phyloP scores from a whole-genome alignment of 1,140 invertebrate species.

The Drosophila aff. region DNA sequence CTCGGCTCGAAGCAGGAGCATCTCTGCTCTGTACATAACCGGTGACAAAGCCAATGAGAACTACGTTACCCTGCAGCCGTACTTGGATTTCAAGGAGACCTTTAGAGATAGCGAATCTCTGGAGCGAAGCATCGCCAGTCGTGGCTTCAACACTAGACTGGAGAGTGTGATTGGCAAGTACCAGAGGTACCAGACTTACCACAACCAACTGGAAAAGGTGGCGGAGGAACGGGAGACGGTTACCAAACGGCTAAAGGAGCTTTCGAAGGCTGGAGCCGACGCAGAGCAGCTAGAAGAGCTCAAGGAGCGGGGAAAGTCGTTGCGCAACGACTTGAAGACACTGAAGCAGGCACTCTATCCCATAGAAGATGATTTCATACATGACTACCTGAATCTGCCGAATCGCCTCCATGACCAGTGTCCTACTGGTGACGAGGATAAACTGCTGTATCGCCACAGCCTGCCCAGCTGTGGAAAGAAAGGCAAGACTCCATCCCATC shows the following conservation, averaged over 20 bases:
- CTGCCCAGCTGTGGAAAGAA: neutral
- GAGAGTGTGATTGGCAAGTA: conserved; percentile 86
- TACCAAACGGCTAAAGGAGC: conserved; percentile 67
- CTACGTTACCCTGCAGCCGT: conserved; percentile 87
- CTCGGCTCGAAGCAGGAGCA: conserved; percentile 34
- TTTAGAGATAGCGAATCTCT: conserved; percentile 85
- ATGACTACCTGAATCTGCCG: conserved; percentile 87
- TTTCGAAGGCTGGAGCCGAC: conserved; percentile 36
- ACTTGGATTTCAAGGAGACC: conserved; percentile 87
- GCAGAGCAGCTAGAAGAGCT: conserved; percentile 70
- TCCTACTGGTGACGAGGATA: conserved; percentile 80
- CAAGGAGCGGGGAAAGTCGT: conserved; percentile 84
- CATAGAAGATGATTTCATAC: conserved; percentile 87
- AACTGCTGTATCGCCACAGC: conserved; percentile 84
- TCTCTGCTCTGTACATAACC: conserved; percentile 87
- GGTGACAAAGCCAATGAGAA: conserved; percentile 87
- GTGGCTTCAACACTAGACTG: conserved; percentile 85
- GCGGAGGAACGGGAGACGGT: conserved; percentile 79
- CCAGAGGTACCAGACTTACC: conserved; percentile 86
- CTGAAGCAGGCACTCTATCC: conserved; percentile 86
- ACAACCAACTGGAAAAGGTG: conserved; percentile 82
- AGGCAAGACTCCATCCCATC: conserved; percentile 34
- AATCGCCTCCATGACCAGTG: conserved; percentile 88
- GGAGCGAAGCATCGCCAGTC: conserved; percentile 85
- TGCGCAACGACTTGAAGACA: conserved; percentile 86